These are phyloP conservation scores for Lasiommata megera DNA, from an alignment of 2,888 invertebrate species.

Conservation along the genomic window DNA sequence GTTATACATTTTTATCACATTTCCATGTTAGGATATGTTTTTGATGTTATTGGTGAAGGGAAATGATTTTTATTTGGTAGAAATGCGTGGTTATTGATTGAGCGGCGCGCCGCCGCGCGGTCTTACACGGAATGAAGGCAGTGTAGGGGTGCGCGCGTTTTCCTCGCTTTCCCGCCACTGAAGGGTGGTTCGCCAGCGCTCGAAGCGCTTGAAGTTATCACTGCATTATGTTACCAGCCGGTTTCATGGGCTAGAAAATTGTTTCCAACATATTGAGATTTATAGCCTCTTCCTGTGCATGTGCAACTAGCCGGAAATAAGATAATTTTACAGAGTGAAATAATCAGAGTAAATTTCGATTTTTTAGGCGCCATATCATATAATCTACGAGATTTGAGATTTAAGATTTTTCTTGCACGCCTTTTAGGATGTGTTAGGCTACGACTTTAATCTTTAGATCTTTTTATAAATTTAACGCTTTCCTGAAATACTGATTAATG, in stretches of 20 bases:
- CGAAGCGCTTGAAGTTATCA: conserved; percentile 16
- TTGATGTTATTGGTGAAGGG: not conserved
- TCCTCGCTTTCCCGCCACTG: conserved; percentile 62
- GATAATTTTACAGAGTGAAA: no score
- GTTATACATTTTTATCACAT: conserved; percentile 25
- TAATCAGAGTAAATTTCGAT: no score
- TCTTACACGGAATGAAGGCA: conserved; percentile 63
- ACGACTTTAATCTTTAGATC: no score
- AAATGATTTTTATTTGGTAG: conserved; percentile 25
- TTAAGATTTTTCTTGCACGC: no score
- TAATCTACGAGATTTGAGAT: no score
- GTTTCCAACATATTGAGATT: conserved; percentile 8
- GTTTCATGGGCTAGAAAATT: conserved; percentile 19
- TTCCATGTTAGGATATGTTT: conserved; percentile 22
- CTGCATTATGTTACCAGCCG: conserved; percentile 20
- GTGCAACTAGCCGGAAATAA: not conserved
- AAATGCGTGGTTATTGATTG: conserved; percentile 61
- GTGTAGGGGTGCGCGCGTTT: conserved; percentile 71
- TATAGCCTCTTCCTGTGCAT: not conserved
- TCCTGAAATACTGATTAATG: no score
- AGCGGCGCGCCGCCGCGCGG: conserved; percentile 71
- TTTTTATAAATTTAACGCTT: no score
- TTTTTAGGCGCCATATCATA: no score
- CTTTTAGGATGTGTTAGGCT: no score
- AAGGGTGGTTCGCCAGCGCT: conserved; percentile 29